A percentile compares a stretch with the other conserved stretches of the same genome.
phyloP scores from a whole-genome alignment of 2,113 vertebrate genomes.

The Salvator merianae region DNA sequence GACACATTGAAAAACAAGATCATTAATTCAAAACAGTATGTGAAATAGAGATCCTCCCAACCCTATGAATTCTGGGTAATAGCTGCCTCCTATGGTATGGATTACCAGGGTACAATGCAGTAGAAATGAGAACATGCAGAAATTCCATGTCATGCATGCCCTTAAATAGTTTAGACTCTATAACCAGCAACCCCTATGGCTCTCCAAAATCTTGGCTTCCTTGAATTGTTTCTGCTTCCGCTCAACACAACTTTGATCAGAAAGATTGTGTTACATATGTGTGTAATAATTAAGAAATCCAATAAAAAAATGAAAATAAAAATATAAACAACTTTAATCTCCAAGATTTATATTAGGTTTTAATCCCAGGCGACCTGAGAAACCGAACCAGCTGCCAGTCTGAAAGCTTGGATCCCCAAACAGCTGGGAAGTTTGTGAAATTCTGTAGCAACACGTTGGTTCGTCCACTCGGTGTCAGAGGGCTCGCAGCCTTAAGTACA shows the following conservation, averaged over 20 bases:
- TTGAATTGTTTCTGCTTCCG: not conserved
- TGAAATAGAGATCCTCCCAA: not conserved
- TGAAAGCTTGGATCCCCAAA: not conserved
- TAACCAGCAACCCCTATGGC: not conserved
- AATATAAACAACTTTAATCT: not conserved
- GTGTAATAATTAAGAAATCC: no score
- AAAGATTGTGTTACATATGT: no score
- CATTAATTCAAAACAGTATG: not conserved
- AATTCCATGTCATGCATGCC: no score
- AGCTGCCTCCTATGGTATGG: not conserved
- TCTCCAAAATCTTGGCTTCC: not conserved
- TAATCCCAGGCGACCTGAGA: not conserved
- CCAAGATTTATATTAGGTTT: conserved; percentile 23
- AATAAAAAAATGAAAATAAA: no score
- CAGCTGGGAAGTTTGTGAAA: not conserved
- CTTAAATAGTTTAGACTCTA: not conserved
- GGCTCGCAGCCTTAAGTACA: not conserved
- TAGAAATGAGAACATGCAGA: not conserved
- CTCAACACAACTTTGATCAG: not conserved
- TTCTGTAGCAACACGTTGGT: not conserved
- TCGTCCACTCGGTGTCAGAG: not conserved
- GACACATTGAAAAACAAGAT: not conserved
- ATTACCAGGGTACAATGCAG: not conserved
- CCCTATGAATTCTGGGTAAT: not conserved
- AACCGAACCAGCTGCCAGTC: not conserved